Evolutionary conservation across 1,140 invertebrate genomes (phyloP), one percentile per base, ranked within the genome.

Genomic region (Asbolus verrucosus): DNA sequence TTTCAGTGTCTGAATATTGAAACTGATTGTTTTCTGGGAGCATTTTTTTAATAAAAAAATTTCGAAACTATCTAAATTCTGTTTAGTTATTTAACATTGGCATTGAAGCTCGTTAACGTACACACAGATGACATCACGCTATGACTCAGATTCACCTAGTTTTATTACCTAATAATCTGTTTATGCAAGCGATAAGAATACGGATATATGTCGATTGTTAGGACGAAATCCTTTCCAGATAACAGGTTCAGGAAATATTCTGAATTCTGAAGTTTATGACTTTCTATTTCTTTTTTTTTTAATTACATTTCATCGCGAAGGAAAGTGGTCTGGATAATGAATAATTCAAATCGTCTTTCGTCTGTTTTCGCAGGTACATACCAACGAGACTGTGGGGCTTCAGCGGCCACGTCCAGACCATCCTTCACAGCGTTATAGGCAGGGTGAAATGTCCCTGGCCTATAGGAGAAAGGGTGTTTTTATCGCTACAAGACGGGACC

Each of bases 381-480:
- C 94, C 95, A 39, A 94, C 94, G n/a, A 84, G 92, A 68, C 79
- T 97, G 75, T 97, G 95, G 95, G 95, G 95, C 39, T 95, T 94
- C 77, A 96, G 93, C 82, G 95, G 95, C 2, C 95, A 97, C 82
- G 87, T 97, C 15, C 95, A 97, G 80, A 97, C 95, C 0, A 91
- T 96, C 38, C 82, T 96, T 11, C 95, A 97, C 83, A 96, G 93
- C 74, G 87, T 96, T 70, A 90, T 97, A 71, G 94, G 94, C 1
- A 87, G 94, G 46, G 90, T 94, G 6, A 88, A 90, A 46, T 93
- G 94, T 75, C 93, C 93, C 41, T 93, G 93, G 88, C 93, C 93
- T 0, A 89, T 92, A 73, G 94, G 94, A 15, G 89, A 92, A 69
- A 84, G 95, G 36, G 87, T 92, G 62, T 90, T 88, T 73, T 82